These are phyloP conservation scores for Calidris pugnax DNA, from an alignment of 2,113 vertebrate species.

Conservation along the genomic window DNA sequence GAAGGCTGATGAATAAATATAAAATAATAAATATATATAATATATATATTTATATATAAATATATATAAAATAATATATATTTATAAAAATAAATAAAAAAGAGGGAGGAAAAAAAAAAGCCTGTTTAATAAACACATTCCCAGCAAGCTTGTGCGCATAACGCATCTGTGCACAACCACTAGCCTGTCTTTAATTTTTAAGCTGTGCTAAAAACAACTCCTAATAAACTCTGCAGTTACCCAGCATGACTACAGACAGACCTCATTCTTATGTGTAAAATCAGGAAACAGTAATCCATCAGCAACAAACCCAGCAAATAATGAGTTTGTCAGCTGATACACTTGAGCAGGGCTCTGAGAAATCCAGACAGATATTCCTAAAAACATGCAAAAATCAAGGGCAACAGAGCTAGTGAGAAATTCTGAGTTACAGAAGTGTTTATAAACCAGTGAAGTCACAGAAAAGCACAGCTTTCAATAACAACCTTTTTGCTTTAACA, in stretches of 20 bases:
- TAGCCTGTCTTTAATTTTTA: background rate
- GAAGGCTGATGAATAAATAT: background rate
- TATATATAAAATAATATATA: too few species aligned
- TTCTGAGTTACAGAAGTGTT: accelerated
- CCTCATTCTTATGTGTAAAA: background rate
- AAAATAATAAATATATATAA: too few species aligned
- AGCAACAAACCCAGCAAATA: accelerated
- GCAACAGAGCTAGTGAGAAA: background rate
- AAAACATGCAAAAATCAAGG: background rate
- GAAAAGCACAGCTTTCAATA: background rate
- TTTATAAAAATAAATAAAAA: too few species aligned
- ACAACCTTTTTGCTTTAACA: too few species aligned
- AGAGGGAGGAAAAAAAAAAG: background rate
- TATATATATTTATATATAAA: too few species aligned
- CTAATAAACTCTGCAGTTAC: background rate
- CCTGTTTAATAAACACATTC: background rate
- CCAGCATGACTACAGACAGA: background rate
- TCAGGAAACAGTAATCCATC: background rate
- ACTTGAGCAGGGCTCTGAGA: accelerated
- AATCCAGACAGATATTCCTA: background rate
- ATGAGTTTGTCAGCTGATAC: background rate
- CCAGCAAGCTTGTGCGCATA: background rate
- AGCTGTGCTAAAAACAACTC: background rate
- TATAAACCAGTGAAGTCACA: background rate
- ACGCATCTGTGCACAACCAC: accelerated